These are phyloP conservation scores for Fragum fragum DNA, from an alignment of 2,888 invertebrate genomes.

Conservation along the genomic window DNA sequence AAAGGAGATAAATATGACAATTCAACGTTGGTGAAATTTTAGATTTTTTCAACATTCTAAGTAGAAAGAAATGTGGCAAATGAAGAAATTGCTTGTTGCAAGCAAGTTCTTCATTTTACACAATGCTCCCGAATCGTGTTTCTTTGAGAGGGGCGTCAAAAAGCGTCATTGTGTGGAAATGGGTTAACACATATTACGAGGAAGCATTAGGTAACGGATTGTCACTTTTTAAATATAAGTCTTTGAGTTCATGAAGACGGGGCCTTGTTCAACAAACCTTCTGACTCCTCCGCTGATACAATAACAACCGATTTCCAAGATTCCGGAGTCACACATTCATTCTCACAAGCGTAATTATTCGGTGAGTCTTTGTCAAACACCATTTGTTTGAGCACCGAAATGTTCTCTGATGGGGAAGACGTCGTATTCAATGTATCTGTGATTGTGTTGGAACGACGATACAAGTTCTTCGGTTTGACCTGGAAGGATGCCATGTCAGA, in stretches of 20 bases:
- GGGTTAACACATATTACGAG: too few relatives aligned
- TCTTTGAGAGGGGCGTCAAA: too few relatives aligned
- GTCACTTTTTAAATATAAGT: too few relatives aligned
- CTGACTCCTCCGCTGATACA: constrained; percentile 27
- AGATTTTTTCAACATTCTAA: too few relatives aligned
- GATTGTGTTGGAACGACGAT: constrained; percentile 14
- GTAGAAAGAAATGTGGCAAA: too few relatives aligned
- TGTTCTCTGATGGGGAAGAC: constrained; percentile 9
- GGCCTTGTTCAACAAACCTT: constrained; percentile 20
- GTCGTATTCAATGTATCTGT: constrained; percentile 1
- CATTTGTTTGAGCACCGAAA: background rate
- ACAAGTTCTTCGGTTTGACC: constrained; percentile 20
- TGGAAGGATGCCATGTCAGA: constrained; percentile 35
- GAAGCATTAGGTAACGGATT: too few relatives aligned
- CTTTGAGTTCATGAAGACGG: background rate
- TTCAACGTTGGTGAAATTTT: too few relatives aligned
- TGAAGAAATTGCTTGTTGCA: too few relatives aligned
- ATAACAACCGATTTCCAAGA: constrained; percentile 43
- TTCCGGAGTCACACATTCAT: constrained; percentile 37
- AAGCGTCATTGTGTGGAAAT: too few relatives aligned
- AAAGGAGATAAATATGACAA: too few relatives aligned
- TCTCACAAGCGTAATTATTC: constrained; percentile 18
- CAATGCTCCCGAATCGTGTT: too few relatives aligned
- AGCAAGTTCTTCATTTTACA: too few relatives aligned
- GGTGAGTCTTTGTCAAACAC: constrained; percentile 19